Conservation (phyloP, 2,113 vertebrate genomes). For the Henicopernis longicauda region DNA sequence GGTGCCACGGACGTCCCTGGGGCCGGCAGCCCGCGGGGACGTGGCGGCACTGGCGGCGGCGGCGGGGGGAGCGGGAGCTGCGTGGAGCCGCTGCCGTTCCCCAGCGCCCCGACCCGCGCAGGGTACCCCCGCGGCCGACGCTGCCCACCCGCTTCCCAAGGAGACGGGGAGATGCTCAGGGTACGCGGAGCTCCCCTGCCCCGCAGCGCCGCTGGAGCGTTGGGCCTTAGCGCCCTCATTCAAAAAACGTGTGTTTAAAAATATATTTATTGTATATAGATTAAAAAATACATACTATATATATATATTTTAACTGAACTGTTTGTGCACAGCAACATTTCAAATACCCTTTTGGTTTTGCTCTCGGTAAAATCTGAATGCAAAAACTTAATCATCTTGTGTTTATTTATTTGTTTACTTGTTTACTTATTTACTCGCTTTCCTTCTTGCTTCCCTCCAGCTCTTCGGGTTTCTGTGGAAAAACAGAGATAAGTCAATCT, state of each 20-base stretch:
- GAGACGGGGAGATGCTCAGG: accelerated
- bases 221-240: neutral
- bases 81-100: neutral
- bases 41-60: accelerated
- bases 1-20: neutral
- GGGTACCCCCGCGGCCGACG: neutral
- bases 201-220: accelerated
- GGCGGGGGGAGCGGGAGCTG: neutral
- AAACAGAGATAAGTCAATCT: constrained; percentile 25
- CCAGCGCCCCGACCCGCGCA: neutral
- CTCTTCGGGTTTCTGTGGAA: neutral
- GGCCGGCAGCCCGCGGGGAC: neutral
- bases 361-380: neutral
- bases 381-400: neutral
- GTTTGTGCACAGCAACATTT: neutral
- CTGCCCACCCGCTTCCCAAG: neutral
- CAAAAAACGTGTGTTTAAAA: accelerated
- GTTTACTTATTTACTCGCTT: neutral
- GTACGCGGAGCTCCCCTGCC: neutral
- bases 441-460: neutral
- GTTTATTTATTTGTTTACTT: constrained; percentile 27
- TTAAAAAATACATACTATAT: too few species aligned
- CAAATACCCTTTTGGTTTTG: neutral
- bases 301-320: accelerated
- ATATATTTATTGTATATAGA: accelerated